Base-by-base conservation (phyloP, 1,140 invertebrate species). In the Berghia stephanieae region DNA sequence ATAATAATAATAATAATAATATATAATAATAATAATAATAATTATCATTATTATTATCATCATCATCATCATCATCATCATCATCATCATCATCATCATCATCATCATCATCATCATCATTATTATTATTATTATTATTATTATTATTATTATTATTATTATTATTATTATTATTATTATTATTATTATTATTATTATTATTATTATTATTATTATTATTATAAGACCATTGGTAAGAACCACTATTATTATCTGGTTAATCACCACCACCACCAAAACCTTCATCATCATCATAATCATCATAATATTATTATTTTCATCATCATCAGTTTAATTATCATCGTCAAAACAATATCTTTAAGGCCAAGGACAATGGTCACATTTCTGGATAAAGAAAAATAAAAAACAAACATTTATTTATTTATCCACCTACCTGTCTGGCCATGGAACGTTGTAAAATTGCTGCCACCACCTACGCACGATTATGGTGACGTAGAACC, bases 401-500 rank as follows among this genome's bases (percentile, higher is more conserved):
- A 42, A 71, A 31, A 24, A 16, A 40, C 67, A 71, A n/a, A 49
- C 69, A 44, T 43, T 13, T 49, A 49, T 38, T 13, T 36, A 21
- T 10, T 63, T 16, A 44, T n/a, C 34, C 36, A 27, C 34, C 10
- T 6, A 86, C 85, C 84, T 83, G 79, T 87, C 86, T 13, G 86
- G 86, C 86, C 86, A 87, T 3, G 86, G 86, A 21, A 87, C 80
- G 49, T 84, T 85, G 42, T 73, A 78, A 68, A 85, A 87, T 70
- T 87, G 85, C 71, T 80, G 77, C 86, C 86, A 88, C 87, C 87
- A 98, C 85, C 96, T 92, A 10, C 93, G 94, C 90, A 97, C 96
- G 24, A 98, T 95, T 66, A 97, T 93, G 18, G 94, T 94, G 18
- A 98, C 96, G 89, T 97, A 98, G 88, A 96, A 98, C 67, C 95